These are phyloP conservation scores for Orchesellides sinensis DNA, from an alignment of 2,888 invertebrate genomes.

Conservation along the genomic window DNA sequence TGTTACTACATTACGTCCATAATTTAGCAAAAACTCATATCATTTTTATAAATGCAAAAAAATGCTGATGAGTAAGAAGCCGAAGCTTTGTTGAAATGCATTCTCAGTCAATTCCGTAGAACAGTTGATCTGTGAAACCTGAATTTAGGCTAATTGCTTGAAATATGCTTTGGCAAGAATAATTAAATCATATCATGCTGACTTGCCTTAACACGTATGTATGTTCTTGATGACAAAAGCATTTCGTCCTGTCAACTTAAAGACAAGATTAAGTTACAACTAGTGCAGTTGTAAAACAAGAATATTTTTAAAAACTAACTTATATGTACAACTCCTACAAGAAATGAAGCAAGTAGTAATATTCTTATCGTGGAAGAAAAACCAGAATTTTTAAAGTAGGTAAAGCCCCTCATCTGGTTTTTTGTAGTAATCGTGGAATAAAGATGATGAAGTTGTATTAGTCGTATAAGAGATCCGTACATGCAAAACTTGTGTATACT, in stretches of 20 bases:
- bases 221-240: no score
- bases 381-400: constrained; percentile 25
- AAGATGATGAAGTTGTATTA: not conserved
- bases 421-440: not conserved
- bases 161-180: constrained; percentile 36
- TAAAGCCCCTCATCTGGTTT: not conserved
- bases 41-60: no score
- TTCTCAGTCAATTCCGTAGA: not conserved
- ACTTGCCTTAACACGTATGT: no score
- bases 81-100: no score
- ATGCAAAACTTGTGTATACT: not conserved
- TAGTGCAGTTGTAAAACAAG: no score
- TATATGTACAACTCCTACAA: no score
- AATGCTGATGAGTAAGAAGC: not conserved
- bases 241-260: no score
- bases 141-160: constrained; percentile 55
- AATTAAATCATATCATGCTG: constrained; percentile 30
- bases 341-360: not conserved
- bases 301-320: no score
- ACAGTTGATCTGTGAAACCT: constrained; percentile 31
- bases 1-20: no score
- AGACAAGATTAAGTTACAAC: no score
- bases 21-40: no score
- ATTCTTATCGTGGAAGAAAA: not conserved
- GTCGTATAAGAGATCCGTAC: not conserved